Evolutionary conservation across 2,113 vertebrate species (phyloP), one percentile per base, ranked within the genome.

Genomic region (Cheirogaleus medius): DNA sequence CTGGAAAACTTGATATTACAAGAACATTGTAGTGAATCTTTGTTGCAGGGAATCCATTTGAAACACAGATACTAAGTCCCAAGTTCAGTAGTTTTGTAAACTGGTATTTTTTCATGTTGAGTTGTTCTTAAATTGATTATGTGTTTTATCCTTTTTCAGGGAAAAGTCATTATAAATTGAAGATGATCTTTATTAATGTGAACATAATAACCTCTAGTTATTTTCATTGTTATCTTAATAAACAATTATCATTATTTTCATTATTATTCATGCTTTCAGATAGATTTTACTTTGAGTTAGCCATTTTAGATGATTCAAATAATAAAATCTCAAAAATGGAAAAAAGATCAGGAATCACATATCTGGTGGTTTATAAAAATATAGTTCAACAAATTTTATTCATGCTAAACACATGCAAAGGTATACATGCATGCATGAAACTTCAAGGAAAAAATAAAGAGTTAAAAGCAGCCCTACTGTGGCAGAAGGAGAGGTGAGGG

Each of bases 1-100:
- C 37, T 64, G 15, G 58, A 66, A 68, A 82, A n/a, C 25, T 68
- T 96, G 80, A 47, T 84, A 80, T 96, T 96, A 90, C 93, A 69
- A 76, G 54, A 73, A 80, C 14, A n/a, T 63, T 66, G 54, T 14
- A 81, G 27, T 39, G 71, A 84, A 85, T 87, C 34, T 96, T 7
- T 64, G 23, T 91, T 52, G 32, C 42, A 66, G 76, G 34, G 8
- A 69, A 52, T n/a, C 27, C 17, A 37, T 77, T 90, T 49, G 34
- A 96, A 91, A 89, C 13, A 34, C 17, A 86, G 44, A 77, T 60
- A 84, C 9, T 78, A 20, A 66, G 64, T 44, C 4, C 29, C 6
- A 74, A 27, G 44, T 68, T 60, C n/a, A 95, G 13, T 21, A 49
- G 17, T 49, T 97, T 74, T 25, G 1, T 81, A 92, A 96, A 54